Evolutionary conservation across 1,140 invertebrate genomes (phyloP), one percentile per base, ranked within the genome.

Genomic region (Portunus trituberculatus): DNA sequence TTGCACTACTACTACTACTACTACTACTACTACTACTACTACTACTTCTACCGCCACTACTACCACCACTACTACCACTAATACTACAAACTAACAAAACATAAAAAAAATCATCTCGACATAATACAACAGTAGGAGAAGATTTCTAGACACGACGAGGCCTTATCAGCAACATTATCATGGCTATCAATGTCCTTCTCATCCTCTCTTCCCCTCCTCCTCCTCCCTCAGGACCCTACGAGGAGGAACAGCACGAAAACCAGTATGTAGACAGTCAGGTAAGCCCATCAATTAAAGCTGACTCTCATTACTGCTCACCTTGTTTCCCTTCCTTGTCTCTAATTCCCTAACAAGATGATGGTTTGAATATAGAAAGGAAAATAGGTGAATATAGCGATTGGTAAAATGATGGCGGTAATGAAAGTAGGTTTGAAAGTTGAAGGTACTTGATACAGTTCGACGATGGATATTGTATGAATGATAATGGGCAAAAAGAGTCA

Each of bases 1-100:
- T 7, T 52, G 6, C 52, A 20, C 0, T 4, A 8, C 25, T 20
- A 76, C 20, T 76, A 25, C 67, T n/a, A 76, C n/a, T n/a, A 76
- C n/a, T 76, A 76, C 67, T 76, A 76, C 67, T 76, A 76, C 67
- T 87, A 87, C 86, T 87, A 87, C 86, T 87, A 87, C 86, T 87
- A 87, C 86, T 87, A 87, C 86, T 87, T 39, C 86, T 87, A 87
- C 31, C 39, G 12, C 86, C 39, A 32, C 86, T 87, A 87, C 86
- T 4, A 87, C 25, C 12, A 87, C 86, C 12, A 31, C 31, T 87
- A 87, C 86, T 87, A 87, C 86, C 12, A 87, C 83, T 87, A 87
- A 32, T 87, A 87, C 86, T 87, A 87, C 86, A 14, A 87, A 4
- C 83, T 16, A 86, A 28, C n/a, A 86, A 59, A 0, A 10, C 16